These are phyloP conservation scores for Gyrodactylus salaris DNA, from an alignment of 1,140 invertebrate genomes.

Conservation along the genomic window DNA sequence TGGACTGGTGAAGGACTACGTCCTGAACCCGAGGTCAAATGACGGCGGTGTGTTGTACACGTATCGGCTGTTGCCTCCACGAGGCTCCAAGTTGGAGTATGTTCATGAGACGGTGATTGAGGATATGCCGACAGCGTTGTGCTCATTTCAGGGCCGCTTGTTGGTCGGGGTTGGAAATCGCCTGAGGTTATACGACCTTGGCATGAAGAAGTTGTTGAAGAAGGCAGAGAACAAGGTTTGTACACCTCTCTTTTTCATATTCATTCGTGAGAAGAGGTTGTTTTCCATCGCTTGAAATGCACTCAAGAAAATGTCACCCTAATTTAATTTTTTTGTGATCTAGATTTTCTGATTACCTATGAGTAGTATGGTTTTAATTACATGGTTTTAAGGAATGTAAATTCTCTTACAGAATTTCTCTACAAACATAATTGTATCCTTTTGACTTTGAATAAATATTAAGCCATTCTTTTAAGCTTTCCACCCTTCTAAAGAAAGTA, in stretches of 20 bases:
- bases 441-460: too few species aligned
- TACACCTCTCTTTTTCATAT: too few species aligned
- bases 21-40: constrained; percentile 46
- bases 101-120: constrained; percentile 72
- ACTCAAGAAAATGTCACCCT: too few species aligned
- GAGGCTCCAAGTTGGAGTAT: constrained; percentile 40
- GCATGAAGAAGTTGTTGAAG: constrained; percentile 67
- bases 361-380: too few species aligned
- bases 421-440: too few species aligned
- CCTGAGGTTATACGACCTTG: constrained; percentile 69
- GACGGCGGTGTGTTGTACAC: constrained; percentile 48
- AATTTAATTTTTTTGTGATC: too few species aligned
- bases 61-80: constrained; percentile 32
- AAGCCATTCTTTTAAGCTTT: too few species aligned
- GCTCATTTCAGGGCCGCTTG: constrained; percentile 39
- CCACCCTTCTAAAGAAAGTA: too few species aligned
- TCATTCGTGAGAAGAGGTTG: too few species aligned
- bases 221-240: constrained; percentile 78
- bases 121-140: constrained; percentile 30
- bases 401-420: neutral
- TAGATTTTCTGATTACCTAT: too few species aligned
- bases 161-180: constrained; percentile 62
- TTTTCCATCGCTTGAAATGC: too few species aligned
- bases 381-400: neutral
- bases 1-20: constrained; percentile 54